These are phyloP conservation scores for Poecilia velifera DNA, from an alignment of 2,797 vertebrate genomes.

Conservation along the genomic window DNA sequence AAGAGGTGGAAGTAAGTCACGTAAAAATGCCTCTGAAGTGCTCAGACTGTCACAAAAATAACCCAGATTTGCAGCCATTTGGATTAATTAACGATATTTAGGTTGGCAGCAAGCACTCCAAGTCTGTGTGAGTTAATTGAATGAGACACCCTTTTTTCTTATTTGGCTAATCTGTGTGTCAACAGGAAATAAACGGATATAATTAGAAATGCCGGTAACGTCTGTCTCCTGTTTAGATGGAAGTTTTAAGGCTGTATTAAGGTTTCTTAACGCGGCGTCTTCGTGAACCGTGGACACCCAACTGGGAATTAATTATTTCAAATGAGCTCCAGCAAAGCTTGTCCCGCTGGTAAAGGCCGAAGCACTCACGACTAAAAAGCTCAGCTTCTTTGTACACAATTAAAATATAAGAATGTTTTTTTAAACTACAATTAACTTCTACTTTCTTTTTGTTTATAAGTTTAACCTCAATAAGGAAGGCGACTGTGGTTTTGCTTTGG, in stretches of 20 bases:
- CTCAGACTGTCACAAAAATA: neutral
- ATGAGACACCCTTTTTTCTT: neutral
- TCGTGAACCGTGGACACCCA: neutral
- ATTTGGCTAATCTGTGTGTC: neutral
- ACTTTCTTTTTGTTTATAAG: neutral
- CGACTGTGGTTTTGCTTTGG: neutral
- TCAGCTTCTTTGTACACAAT: neutral
- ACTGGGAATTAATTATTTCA: conserved; percentile 1
- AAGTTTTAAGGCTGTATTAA: neutral
- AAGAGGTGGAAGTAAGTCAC: conserved; percentile 13
- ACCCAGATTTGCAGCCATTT: conserved; percentile 5
- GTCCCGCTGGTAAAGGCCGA: neutral
- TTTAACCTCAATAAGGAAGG: neutral
- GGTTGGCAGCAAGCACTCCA: neutral
- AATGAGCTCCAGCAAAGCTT: neutral
- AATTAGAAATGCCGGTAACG: conserved; percentile 14
- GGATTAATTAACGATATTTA: conserved; percentile 2
- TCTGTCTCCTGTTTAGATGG: neutral
- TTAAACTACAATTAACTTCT: neutral
- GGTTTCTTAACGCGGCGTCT: neutral
- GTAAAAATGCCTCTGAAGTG: conserved; percentile 17
- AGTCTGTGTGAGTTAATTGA: conserved; percentile 20
- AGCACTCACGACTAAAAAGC: neutral
- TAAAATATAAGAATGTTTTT: neutral
- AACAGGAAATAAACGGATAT: neutral